Evolutionary conservation across 2,113 vertebrate species (phyloP).

Genomic region (Pristiophorus japonicus): DNA sequence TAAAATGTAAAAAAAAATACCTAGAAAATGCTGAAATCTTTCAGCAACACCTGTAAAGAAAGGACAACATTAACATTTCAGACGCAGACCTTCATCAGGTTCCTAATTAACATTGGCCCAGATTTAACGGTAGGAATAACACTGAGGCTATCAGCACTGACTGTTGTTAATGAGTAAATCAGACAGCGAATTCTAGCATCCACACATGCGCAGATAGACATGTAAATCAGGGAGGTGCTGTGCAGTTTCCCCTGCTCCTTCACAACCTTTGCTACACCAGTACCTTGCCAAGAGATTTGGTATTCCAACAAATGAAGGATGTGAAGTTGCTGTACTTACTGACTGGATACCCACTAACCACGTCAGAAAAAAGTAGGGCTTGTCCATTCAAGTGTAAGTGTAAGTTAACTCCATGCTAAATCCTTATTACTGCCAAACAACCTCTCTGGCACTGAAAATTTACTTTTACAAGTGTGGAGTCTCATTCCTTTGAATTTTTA

Average conservation of each 20-base stretch:
- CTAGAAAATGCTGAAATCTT: background rate
- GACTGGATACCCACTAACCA: background rate
- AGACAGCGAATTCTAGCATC: no score
- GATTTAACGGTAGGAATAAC: background rate
- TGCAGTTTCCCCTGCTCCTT: no score
- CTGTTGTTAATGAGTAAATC: no score
- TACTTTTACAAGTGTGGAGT: background rate
- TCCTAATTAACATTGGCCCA: background rate
- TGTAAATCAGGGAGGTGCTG: no score
- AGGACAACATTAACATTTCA: background rate
- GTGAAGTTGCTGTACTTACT: background rate
- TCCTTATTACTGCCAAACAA: background rate
- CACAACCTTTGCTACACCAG: no score
- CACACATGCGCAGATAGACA: no score
- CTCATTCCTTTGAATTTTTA: background rate
- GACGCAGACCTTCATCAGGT: background rate
- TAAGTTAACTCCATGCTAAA: no score
- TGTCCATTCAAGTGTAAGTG: no score
- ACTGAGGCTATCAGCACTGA: no score
- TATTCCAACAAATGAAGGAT: background rate
- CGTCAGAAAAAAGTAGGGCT: background rate
- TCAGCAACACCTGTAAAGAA: background rate
- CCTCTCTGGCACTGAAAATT: background rate
- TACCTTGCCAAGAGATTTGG: no score
- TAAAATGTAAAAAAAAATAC: background rate